Evolutionary conservation across 1,140 invertebrate genomes (phyloP).

Genomic region (Protaetia brevitarsis): DNA sequence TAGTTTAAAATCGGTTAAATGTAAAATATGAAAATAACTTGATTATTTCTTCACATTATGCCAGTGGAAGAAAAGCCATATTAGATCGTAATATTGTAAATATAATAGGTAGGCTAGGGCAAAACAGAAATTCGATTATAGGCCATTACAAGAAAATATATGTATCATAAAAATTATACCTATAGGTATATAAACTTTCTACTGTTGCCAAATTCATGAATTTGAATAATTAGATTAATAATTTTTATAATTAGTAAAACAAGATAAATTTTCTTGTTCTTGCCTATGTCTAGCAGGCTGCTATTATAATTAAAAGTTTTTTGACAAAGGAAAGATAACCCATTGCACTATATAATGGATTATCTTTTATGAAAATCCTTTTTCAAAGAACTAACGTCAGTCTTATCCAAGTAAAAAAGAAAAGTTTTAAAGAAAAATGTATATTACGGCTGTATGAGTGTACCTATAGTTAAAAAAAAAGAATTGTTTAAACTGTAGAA

Average conservation of each 20-base stretch:
- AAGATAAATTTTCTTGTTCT: not conserved
- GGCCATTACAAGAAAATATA: not conserved
- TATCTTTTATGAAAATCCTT: no score
- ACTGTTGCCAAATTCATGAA: not conserved
- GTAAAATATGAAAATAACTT: not conserved
- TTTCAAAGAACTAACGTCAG: no score
- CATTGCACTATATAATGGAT: no score
- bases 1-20: not conserved
- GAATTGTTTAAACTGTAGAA: constrained; percentile 14
- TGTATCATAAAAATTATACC: no score
- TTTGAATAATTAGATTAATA: not conserved
- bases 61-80: constrained; percentile 7
- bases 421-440: not conserved
- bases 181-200: no score
- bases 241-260: not conserved
- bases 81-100: constrained; percentile 11
- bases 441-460: not conserved
- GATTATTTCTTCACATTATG: not conserved
- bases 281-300: no score
- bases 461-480: constrained; percentile 7
- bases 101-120: constrained; percentile 1
- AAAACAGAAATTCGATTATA: no score
- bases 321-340: no score
- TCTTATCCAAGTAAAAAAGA: not conserved
- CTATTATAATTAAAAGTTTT: no score